Evolutionary conservation across 2,797 vertebrate genomes (phyloP).

Genomic region (Pseudotriccus pelzelni): DNA sequence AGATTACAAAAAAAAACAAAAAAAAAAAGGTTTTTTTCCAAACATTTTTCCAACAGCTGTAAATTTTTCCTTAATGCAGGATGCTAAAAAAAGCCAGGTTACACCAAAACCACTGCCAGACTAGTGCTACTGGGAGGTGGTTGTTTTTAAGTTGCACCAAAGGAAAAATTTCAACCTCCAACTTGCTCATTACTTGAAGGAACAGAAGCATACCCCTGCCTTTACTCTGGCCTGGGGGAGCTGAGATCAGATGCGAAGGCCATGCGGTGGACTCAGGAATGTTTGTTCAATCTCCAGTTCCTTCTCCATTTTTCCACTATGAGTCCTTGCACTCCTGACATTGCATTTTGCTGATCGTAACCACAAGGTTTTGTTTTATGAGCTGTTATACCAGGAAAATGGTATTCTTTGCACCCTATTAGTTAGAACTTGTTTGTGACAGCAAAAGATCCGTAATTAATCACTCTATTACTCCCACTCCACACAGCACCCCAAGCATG

Average conservation of each 20-base stretch:
- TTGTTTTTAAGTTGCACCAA: constrained; percentile 24
- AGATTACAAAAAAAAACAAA: not conserved
- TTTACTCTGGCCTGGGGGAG: not conserved
- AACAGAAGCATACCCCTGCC: constrained; percentile 31
- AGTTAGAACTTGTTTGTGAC: constrained; percentile 46
- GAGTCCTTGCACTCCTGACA: constrained; percentile 11
- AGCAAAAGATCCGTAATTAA: not conserved
- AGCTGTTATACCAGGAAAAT: constrained; percentile 45
- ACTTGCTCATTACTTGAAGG: constrained; percentile 22
- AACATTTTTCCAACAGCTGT: constrained; percentile 56
- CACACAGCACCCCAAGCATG: not conserved
- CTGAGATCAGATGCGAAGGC: constrained; percentile 23
- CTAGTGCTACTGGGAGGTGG: constrained; percentile 39
- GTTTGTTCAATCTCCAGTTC: constrained; percentile 43
- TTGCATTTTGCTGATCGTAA: constrained; percentile 21
- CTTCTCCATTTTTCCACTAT: constrained; percentile 36
- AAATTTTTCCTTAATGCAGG: constrained; percentile 35
- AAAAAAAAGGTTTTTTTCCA: constrained; percentile 5
- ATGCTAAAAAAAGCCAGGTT: constrained; percentile 81
- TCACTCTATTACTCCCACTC: not conserved
- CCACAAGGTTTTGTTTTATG: constrained; percentile 55
- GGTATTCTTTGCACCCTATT: constrained; percentile 52
- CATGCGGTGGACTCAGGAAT: constrained; percentile 11
- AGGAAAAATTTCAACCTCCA: constrained; percentile 50
- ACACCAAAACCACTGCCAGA: constrained; percentile 66